phyloP scores from a whole-genome alignment of 2,113 vertebrate genomes.

The Sterrhoptilus dennistouni region DNA sequence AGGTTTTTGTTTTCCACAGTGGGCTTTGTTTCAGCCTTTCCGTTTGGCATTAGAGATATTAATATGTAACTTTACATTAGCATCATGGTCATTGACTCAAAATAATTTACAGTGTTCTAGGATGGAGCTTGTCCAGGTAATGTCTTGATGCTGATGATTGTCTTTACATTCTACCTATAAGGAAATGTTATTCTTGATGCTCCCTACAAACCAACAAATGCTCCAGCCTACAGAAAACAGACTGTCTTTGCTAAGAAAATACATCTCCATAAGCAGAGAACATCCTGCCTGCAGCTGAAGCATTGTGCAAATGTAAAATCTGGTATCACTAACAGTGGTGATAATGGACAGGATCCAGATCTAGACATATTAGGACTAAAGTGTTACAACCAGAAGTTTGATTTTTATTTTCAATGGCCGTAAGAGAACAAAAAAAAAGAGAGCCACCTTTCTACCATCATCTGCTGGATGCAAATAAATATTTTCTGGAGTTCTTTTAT shows the following conservation, averaged over 20 bases:
- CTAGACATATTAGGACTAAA: neutral
- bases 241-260: neutral
- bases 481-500: neutral
- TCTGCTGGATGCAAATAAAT: neutral
- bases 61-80: neutral
- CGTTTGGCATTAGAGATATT: neutral
- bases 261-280: neutral
- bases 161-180: neutral
- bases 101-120: neutral
- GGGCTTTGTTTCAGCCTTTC: neutral
- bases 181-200: neutral
- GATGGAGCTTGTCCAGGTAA: neutral
- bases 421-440: neutral
- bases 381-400: neutral
- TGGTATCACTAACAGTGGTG: neutral
- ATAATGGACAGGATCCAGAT: neutral
- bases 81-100: neutral
- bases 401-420: neutral
- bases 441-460: neutral
- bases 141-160: neutral
- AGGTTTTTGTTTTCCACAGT: neutral
- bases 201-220: neutral
- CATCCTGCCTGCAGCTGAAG: neutral
- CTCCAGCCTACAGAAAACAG: neutral
- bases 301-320: neutral